Percentiles rank a stretch among this genome's conserved stretches.
phyloP scores from a whole-genome alignment of 2,888 invertebrate species.

The Stenoptilia bipunctidactyla region DNA sequence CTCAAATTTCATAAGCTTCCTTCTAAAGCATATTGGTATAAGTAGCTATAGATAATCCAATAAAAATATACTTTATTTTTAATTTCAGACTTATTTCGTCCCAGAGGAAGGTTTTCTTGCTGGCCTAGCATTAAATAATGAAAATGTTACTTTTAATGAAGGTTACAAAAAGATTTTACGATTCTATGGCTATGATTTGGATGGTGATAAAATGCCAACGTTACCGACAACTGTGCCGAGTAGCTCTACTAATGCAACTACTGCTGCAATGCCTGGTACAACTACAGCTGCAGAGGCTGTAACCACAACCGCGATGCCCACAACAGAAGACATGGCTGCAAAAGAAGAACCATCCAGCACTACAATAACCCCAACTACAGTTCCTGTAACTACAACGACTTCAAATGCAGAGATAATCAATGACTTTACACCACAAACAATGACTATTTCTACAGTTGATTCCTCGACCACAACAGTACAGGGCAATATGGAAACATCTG shows the following conservation, averaged over 20 bases:
- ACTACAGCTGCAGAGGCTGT: slow-evolving; percentile 17
- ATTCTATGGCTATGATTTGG: slow-evolving; percentile 86
- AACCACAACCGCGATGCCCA: slow-evolving; percentile 16
- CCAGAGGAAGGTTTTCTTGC: slow-evolving; percentile 86
- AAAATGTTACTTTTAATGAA: slow-evolving; percentile 80
- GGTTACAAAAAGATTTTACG: slow-evolving; percentile 79
- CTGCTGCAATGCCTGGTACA: slow-evolving; percentile 17
- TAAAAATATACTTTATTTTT: too few species aligned
- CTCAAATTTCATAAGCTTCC: too few species aligned
- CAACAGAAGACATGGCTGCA: slow-evolving; percentile 22
- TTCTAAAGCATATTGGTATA: too few species aligned
- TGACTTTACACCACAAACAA: slow-evolving; percentile 22
- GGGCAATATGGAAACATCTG: slow-evolving; percentile 2
- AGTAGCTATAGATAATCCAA: too few species aligned
- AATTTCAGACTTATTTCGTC: slow-evolving; percentile 83
- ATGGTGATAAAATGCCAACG: slow-evolving; percentile 46
- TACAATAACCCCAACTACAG: slow-evolving; percentile 21
- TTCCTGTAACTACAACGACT: slow-evolving; percentile 34
- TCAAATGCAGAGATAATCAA: slow-evolving; percentile 39
- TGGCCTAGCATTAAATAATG: slow-evolving; percentile 83
- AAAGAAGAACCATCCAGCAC: slow-evolving; percentile 25
- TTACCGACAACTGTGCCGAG: slow-evolving; percentile 26
- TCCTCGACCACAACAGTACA: not conserved
- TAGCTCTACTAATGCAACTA: slow-evolving; percentile 22
- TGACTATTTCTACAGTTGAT: slow-evolving; percentile 7